Evolutionary conservation across 2,888 invertebrate genomes (phyloP), one percentile per base, ranked within the genome.

Genomic region (Tholera decimalis): DNA sequence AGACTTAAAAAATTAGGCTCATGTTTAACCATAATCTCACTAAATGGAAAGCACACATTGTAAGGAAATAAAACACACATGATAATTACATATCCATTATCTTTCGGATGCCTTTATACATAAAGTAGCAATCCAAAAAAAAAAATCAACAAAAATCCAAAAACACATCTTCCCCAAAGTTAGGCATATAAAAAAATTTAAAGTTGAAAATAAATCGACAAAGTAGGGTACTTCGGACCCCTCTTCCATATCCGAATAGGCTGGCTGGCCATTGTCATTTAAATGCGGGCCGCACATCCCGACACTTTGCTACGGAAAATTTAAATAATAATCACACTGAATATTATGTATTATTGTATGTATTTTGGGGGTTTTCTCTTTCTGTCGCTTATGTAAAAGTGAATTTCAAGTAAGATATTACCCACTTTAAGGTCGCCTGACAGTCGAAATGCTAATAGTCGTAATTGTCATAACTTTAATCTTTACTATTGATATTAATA

Each of bases 261-360:
- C 63, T 50, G 78, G 71, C 63, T 50, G 56, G 37, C 74, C 53
- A 93, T 94, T 94, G 93, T 94, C 87, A 94, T 94, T 92, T 86
- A 93, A 93, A 93, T 94, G 33, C 58, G 75, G 77, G 80, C 84
- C 88, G 87, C 88, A 83, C 85, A 87, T 86, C 87, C 85, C 84
- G 87, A 86, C 86, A 83, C 75, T 77, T 77, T 49, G 84, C 79
- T 73, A 82, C 79, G 83, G 73, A 67, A 83, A 89, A 93, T 93
- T 93, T 93, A 88, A 93, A 93, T 93, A 86, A 92, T 88, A 91
- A 92, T 89, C 82, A 80, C 73, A 68, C 70, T 80, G 79, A 79
- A 82, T 76, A 66, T 75, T 77, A 76, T 73, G 58, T 74, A 33
- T 60, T 78, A 24, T 62, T 51, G 44, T 51, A 67, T n/a, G 58